phyloP scores from a whole-genome alignment of 1,140 invertebrate genomes.

The Zaprionus kolodkinae region DNA sequence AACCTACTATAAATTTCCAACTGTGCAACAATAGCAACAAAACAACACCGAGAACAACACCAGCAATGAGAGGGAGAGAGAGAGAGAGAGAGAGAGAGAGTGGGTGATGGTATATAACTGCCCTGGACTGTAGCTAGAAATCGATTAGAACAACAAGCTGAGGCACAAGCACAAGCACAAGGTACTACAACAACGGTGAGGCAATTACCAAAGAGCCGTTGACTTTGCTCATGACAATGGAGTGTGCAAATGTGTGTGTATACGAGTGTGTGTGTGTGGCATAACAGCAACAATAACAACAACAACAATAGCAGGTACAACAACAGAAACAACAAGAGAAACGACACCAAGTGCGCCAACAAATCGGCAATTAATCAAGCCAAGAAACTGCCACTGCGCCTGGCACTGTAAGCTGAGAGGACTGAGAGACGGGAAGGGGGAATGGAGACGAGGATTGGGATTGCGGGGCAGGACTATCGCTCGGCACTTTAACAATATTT shows the following conservation, averaged over 20 bases:
- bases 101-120: conserved; percentile 2
- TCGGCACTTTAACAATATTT: conserved; percentile 79
- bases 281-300: conserved; percentile 51
- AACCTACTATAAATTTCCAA: conserved; percentile 77
- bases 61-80: conserved; percentile 17
- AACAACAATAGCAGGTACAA: conserved; percentile 14
- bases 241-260: conserved; percentile 31
- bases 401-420: background rate
- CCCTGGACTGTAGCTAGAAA: conserved; percentile 43
- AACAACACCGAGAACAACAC: conserved; percentile 72
- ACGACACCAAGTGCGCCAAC: conserved; percentile 74
- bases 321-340: conserved; percentile 35
- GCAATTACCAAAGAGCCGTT: conserved; percentile 75
- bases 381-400: conserved; percentile 33
- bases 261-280: conserved; percentile 24
- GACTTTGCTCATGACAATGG: conserved; percentile 61
- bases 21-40: conserved; percentile 70
- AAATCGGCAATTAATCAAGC: conserved; percentile 81
- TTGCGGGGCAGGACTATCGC: conserved; percentile 47
- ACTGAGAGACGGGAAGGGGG: background rate
- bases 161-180: conserved; percentile 17
- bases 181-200: conserved; percentile 68
- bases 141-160: conserved; percentile 81
- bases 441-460: background rate
- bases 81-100: background rate